Conservation (phyloP, 2,113 vertebrate genomes). For the Helogale parvula region DNA sequence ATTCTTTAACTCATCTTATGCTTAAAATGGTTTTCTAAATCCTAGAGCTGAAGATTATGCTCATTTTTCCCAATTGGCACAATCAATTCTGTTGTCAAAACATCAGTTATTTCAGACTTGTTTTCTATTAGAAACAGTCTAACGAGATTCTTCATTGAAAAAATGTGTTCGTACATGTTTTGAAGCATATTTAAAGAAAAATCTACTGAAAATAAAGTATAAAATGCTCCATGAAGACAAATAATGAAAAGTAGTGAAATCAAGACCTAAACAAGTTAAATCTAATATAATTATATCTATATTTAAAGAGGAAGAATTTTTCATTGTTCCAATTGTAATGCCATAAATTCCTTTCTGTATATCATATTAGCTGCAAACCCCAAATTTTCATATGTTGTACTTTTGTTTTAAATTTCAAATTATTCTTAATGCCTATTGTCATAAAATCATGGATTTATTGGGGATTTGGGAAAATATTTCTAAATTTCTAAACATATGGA, state of each 20-base stretch:
- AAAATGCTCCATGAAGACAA: background rate
- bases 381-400: background rate
- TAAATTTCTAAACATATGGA: background rate
- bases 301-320: background rate
- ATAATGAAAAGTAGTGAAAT: background rate
- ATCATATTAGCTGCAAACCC: background rate
- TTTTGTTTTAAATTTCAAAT: background rate
- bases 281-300: background rate
- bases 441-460: background rate
- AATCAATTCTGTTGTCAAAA: background rate
- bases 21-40: background rate
- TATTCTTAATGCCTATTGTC: background rate
- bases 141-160: background rate
- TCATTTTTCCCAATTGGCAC: background rate
- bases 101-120: background rate
- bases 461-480: background rate
- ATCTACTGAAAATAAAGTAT: background rate
- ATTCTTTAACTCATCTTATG: background rate
- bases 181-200: background rate
- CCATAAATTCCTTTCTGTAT: background rate
- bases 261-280: background rate
- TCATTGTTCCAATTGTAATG: background rate
- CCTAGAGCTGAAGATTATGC: background rate
- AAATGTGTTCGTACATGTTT: background rate
- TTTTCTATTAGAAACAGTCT: background rate